Conservation (phyloP, 64 coral and sea anemone genomes). For the Platygyra sinensis region DNA sequence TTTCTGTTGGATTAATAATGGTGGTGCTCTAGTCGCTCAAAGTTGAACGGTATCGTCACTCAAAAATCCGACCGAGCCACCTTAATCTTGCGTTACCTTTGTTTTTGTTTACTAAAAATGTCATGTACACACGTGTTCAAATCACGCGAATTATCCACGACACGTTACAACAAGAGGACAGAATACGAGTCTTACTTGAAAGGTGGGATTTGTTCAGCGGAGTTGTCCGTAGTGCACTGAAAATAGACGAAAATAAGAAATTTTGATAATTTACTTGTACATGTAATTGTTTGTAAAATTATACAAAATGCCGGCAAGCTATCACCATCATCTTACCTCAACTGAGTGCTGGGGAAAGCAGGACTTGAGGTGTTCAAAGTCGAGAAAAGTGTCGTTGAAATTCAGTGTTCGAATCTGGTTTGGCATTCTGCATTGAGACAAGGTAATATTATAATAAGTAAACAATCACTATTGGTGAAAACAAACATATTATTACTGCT, state of each 20-base stretch:
- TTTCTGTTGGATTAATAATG: too few species aligned
- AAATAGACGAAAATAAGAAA: background rate
- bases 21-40: too few species aligned
- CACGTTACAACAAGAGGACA: too few species aligned
- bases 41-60: too few species aligned
- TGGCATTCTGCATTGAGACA: constrained; percentile 73
- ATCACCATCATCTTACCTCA: constrained; percentile 57
- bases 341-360: constrained; percentile 92
- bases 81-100: background rate
- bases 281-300: background rate
- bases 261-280: background rate
- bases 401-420: constrained; percentile 87
- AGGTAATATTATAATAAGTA: too few species aligned
- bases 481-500: too few species aligned
- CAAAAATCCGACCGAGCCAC: too few species aligned
- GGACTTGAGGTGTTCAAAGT: constrained; percentile 83
- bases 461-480: too few species aligned
- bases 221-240: constrained; percentile 55
- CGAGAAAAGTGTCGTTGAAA: constrained; percentile 98
- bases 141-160: background rate
- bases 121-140: too few species aligned
- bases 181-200: constrained; percentile 73
- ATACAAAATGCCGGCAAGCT: background rate
- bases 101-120: too few species aligned
- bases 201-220: constrained; percentile 53